Evolutionary conservation across 2,888 invertebrate species (phyloP).

Genomic region (Malachius bipustulatus): DNA sequence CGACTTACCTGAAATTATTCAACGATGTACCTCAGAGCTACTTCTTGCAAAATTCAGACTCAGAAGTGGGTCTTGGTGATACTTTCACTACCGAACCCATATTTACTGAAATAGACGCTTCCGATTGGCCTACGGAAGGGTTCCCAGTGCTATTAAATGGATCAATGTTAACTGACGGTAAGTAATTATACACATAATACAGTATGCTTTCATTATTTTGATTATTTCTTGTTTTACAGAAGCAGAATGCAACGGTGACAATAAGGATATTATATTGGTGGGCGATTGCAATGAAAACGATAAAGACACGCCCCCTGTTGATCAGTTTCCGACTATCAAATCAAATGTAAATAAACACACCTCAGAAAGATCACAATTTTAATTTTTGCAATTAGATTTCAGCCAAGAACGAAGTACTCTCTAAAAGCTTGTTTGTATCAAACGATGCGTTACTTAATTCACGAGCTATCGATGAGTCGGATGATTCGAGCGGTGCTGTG

Average conservation of each 20-base stretch:
- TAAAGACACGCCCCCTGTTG: too few relatives aligned
- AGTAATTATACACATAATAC: too few relatives aligned
- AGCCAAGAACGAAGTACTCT: background rate
- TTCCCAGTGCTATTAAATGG: constrained; percentile 29
- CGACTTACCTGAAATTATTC: constrained; percentile 28
- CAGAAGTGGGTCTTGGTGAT: constrained; percentile 25
- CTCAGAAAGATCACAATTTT: too few relatives aligned
- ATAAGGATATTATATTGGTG: too few relatives aligned
- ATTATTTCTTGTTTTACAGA: too few relatives aligned
- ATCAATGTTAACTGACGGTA: constrained; percentile 24
- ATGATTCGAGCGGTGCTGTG: background rate
- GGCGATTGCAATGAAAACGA: too few relatives aligned
- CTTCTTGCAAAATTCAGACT: constrained; percentile 24
- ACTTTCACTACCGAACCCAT: constrained; percentile 27
- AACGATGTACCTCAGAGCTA: constrained; percentile 27
- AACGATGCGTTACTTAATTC: constrained; percentile 3
- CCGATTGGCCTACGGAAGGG: constrained; percentile 29
- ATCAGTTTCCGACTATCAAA: too few relatives aligned
- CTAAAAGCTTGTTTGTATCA: background rate
- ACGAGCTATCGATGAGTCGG: background rate
- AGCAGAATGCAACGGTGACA: constrained; percentile 7
- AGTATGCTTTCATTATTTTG: too few relatives aligned
- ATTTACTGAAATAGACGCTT: constrained; percentile 28
- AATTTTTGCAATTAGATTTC: too few relatives aligned
- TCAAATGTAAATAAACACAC: too few relatives aligned